phyloP scores from a whole-genome alignment of 2,797 vertebrate species.

The Manis pentadactyla region DNA sequence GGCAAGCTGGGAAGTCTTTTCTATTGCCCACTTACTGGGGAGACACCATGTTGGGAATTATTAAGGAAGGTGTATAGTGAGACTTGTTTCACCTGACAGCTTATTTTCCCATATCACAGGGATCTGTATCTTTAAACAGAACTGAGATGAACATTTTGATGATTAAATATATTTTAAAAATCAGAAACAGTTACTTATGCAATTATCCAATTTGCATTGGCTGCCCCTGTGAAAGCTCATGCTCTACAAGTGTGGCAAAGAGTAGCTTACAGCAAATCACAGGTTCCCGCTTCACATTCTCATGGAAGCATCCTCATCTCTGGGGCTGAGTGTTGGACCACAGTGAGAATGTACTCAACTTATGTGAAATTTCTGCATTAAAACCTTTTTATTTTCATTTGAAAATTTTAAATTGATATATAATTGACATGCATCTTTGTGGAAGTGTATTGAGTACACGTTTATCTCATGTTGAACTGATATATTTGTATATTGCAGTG shows the following conservation, averaged over 20 bases:
- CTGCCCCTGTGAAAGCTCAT: background rate
- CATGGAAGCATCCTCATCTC: background rate
- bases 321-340: background rate
- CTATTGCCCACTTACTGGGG: background rate
- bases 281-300: background rate
- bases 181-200: background rate
- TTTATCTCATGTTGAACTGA: background rate
- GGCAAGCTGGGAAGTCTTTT: background rate
- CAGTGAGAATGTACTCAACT: background rate
- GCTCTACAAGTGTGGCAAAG: background rate
- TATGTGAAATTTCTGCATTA: background rate
- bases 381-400: background rate
- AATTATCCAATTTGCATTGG: background rate
- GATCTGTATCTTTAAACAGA: background rate
- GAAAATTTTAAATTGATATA: background rate
- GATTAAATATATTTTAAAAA: background rate
- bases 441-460: background rate
- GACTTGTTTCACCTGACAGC: background rate
- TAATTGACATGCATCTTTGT: background rate
- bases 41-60: background rate
- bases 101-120: background rate
- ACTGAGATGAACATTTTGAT: background rate
- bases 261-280: background rate
- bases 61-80: background rate
- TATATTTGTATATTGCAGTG: too few relatives aligned